Evolutionary conservation across 1,140 invertebrate genomes (phyloP).

Genomic region (Ceratina australensis): DNA sequence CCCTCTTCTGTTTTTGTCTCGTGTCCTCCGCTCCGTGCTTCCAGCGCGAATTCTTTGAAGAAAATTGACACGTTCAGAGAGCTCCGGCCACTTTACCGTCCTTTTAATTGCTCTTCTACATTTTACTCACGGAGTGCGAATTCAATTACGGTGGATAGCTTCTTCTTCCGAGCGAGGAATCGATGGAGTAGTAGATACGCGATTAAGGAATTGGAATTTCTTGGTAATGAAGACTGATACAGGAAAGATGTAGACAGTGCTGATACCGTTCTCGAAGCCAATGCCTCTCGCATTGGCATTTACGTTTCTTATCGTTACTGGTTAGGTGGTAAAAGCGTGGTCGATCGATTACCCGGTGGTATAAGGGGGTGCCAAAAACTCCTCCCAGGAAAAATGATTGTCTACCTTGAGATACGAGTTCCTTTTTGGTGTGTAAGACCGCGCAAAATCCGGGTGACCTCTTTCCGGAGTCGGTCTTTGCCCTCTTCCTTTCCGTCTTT

Average conservation of each 20-base stretch:
- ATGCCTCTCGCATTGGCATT: neutral
- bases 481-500: slow-evolving; percentile 31
- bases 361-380: slow-evolving; percentile 54
- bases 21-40: neutral
- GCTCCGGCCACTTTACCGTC: neutral
- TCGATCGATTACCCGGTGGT: slow-evolving; percentile 51
- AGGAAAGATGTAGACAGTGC: too few species aligned
- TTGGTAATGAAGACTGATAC: too few species aligned
- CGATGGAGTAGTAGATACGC: neutral
- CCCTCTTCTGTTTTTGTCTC: neutral
- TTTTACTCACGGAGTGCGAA: neutral
- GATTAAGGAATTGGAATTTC: slow-evolving; percentile 6
- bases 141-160: neutral
- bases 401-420: slow-evolving; percentile 39
- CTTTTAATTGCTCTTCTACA: slow-evolving; percentile 5
- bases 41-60: neutral
- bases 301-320: too few species aligned
- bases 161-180: neutral
- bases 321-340: neutral
- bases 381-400: slow-evolving; percentile 48
- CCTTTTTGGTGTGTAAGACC: slow-evolving; percentile 25
- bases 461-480: slow-evolving; percentile 60
- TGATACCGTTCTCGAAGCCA: too few species aligned
- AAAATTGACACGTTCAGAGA: neutral
- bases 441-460: slow-evolving; percentile 44